These are phyloP conservation scores for Sander vitreus DNA, from an alignment of 2,113 vertebrate genomes.

Conservation along the genomic window DNA sequence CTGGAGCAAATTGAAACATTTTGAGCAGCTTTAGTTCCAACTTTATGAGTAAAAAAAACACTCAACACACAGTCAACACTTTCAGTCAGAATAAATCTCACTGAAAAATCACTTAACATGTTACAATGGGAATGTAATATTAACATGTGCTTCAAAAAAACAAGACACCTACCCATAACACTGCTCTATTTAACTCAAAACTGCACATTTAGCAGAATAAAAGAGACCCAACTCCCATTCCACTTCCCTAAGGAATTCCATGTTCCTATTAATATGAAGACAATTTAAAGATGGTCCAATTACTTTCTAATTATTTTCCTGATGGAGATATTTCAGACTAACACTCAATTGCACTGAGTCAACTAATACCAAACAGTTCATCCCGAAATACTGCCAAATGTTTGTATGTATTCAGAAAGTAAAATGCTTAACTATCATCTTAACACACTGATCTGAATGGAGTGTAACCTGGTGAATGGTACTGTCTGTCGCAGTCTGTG, in stretches of 20 bases:
- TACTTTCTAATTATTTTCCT: conserved; percentile 45
- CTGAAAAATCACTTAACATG: not conserved
- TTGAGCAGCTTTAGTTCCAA: not conserved
- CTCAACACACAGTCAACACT: not conserved
- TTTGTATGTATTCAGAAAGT: conserved; percentile 8
- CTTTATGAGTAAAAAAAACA: not conserved
- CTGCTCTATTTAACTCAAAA: conserved; percentile 24
- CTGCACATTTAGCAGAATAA: conserved; percentile 18
- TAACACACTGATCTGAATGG: conserved; percentile 46
- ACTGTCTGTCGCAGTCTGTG: conserved; percentile 39
- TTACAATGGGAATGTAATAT: not conserved
- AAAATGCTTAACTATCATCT: not conserved
- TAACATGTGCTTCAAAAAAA: not conserved
- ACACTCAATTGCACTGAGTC: conserved; percentile 9
- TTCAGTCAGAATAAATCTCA: not conserved
- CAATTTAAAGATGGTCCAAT: conserved; percentile 48
- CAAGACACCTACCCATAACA: not conserved
- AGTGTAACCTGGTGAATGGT: conserved; percentile 54
- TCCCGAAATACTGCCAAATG: conserved; percentile 10
- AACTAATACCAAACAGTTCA: not conserved
- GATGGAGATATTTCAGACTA: conserved; percentile 11
- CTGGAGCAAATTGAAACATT: not conserved
- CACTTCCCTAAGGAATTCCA: conserved; percentile 9
- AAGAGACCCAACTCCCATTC: not conserved
- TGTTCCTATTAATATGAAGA: conserved; percentile 44